Evolutionary conservation across 2,113 vertebrate genomes (phyloP), one percentile per base, ranked within the genome.

Genomic region (Gasterosteus nipponicus): DNA sequence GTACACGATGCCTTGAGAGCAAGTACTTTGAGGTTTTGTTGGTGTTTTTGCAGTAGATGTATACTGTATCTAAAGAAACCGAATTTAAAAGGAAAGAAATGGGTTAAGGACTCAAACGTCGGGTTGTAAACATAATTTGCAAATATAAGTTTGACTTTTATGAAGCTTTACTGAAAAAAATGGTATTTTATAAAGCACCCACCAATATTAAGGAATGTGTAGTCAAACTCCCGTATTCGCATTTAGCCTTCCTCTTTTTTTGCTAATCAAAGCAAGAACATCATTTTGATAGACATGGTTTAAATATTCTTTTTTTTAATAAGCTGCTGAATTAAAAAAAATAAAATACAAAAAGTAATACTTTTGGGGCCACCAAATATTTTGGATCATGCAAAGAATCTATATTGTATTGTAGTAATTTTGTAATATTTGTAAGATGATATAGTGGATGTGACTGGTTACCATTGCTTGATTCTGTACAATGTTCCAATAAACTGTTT

Each of bases 371-470:
- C 96, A 97, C 96, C 95, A 98, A 97, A 97, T 98, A 97, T 98
- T 97, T 98, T 98, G 96, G 94, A 97, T 97, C 96, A 98, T 98
- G 96, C 97, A 97, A 96, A 98, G 96, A 97, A 96, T 98, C 96
- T 98, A 98, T 98, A 97, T 97, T 98, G 96, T 98, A 98, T 94
- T 98, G 97, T 98, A 97, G 96, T 98, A 97, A 96, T 97, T 98
- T 98, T 98, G 97, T 98, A 98, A 97, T 96, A 96, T 98, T 98
- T 98, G 96, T 98, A 98, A 96, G 95, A 97, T 96, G 95, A 93
- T 93, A 85, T 97, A 95, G 96, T 98, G 96, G 95, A 96, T 94
- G 96, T 97, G 96, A 94, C 95, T 97, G 96, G 94, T 95, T 97
- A 97, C 95, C 96, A 96, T 96, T 97, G 96, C 97, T 97, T 97